Percentiles rank a stretch among this genome's conserved stretches.
phyloP scores from a whole-genome alignment of 2,113 vertebrate species.

The Fulica atra region DNA sequence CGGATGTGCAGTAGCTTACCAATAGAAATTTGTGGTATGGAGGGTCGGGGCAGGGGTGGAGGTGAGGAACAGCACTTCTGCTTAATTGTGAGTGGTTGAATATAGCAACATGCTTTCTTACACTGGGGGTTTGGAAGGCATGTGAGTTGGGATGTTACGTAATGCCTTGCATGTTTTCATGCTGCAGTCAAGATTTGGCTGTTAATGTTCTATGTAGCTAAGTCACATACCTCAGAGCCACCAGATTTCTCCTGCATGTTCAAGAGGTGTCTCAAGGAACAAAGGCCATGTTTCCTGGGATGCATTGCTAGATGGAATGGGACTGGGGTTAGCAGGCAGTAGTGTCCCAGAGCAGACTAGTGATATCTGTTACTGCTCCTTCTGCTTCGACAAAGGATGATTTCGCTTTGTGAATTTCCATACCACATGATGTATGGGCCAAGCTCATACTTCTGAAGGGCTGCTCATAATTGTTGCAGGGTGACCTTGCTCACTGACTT shows the following conservation, averaged over 20 bases:
- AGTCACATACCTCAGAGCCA: neutral
- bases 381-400: neutral
- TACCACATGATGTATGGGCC: neutral
- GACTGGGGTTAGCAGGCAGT: neutral
- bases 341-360: neutral
- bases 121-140: neutral
- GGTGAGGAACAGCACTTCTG: neutral
- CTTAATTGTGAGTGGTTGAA: neutral
- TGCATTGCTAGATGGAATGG: neutral
- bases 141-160: neutral
- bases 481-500: neutral
- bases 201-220: constrained; percentile 22
- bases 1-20: neutral
- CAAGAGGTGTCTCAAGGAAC: neutral
- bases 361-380: neutral
- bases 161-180: constrained; percentile 47
- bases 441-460: neutral
- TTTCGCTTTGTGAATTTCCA: neutral
- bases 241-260: constrained; percentile 34
- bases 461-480: neutral
- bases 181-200: constrained; percentile 23
- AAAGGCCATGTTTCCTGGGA: neutral
- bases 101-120: neutral
- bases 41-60: neutral
- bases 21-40: neutral